Evolutionary conservation across 1,140 invertebrate species (phyloP), one percentile per base, ranked within the genome.

Genomic region (Polypedilum pembai): DNA sequence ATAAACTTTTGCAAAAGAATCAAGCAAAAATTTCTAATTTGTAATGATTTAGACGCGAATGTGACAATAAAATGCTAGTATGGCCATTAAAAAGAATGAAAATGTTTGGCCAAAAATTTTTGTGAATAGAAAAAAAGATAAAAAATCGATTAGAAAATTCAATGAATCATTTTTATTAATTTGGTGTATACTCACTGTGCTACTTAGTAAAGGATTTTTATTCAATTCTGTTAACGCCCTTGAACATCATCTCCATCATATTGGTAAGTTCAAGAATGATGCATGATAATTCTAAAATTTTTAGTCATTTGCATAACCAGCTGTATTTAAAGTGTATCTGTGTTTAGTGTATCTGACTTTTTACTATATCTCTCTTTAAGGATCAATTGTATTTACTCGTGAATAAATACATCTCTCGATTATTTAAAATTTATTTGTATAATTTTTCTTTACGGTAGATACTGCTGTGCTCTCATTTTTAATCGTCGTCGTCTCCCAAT

Each of bases 161-260:
- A 10, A 69, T 69, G 65, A 21, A 20, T 69, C 17, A 20, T 20
- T 69, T 18, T 69, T 69, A 18, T 18, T 69, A 69, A 69, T 69
- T 18, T 18, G 17, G 8, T 21, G 17, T 21, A 18, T 20, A 18
- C 8, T 21, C 10, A 21, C 65, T 18, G 17, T 21, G 24, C 24
- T 33, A 20, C 8, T 69, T 18, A 69, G 18, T 69, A 69, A 69
- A 20, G 65, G 65, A 69, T 69, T 69, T 69, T 20, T 20, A 69
- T 20, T 20, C 10, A 56, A 56, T 56, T 56, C 45, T 20, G 65
- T 69, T 69, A 18, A 69, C 65, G 65, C 65, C 65, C 65, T 20
- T 69, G 65, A 18, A 69, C 65, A 69, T 69, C 65, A 69, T 20
- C 65, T 21, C n/a, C 65, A 69, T 69, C 65, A 69, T 20, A n/a